Evolutionary conservation across 2,888 invertebrate genomes (phyloP).

Genomic region (Podabrus alpinus): DNA sequence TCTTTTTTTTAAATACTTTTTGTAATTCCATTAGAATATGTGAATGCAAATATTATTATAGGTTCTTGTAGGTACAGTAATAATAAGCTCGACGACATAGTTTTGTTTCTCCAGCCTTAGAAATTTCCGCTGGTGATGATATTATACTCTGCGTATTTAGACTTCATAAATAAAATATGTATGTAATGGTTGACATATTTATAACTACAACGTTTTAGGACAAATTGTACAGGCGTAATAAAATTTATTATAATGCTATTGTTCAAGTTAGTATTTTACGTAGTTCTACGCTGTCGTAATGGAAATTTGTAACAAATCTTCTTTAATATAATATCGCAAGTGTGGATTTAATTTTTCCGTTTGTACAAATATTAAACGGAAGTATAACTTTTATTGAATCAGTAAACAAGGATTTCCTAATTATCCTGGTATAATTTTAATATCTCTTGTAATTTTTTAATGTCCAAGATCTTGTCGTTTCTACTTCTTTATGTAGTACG

Average conservation of each 20-base stretch:
- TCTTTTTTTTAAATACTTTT: neutral
- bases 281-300: neutral
- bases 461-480: too few species aligned
- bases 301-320: neutral
- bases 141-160: neutral
- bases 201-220: neutral
- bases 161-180: neutral
- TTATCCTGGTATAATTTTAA: too few species aligned
- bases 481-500: too few species aligned
- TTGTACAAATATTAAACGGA: too few species aligned
- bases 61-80: neutral
- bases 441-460: too few species aligned
- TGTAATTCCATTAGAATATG: neutral
- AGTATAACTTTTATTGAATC: too few species aligned
- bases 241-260: neutral
- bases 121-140: neutral
- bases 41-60: neutral
- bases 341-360: too few species aligned
- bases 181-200: neutral
- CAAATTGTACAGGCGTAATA: neutral
- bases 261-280: neutral
- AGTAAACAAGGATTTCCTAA: too few species aligned
- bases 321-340: neutral
- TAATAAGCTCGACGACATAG: neutral
- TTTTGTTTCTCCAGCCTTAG: neutral